Evolutionary conservation across 2,113 vertebrate genomes (phyloP).

Genomic region (Neolamprologus kungweensis): DNA sequence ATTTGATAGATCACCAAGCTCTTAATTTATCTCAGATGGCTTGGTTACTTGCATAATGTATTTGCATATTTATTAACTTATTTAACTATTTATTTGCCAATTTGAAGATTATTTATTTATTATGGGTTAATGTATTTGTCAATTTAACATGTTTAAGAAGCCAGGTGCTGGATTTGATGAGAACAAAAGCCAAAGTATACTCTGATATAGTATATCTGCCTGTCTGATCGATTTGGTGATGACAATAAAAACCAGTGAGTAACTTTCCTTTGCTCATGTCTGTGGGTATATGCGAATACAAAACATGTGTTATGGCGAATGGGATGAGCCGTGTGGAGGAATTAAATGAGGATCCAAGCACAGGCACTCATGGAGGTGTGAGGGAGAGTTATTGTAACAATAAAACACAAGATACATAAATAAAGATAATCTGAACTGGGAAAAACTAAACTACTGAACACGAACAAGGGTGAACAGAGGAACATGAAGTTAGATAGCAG

Average conservation of each 20-base stretch:
- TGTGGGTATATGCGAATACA: background rate
- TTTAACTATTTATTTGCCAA: slow-evolving; percentile 43
- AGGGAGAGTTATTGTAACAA: background rate
- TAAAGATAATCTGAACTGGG: background rate
- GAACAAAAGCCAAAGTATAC: slow-evolving; percentile 40
- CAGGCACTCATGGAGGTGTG: background rate
- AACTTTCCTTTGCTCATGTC: background rate
- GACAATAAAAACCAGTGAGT: slow-evolving; percentile 32
- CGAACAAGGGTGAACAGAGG: accelerated
- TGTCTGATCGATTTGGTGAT: slow-evolving; percentile 33
- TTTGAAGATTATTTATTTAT: slow-evolving; percentile 51
- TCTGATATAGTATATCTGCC: slow-evolving; percentile 17
- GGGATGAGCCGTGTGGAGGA: background rate
- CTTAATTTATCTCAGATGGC: slow-evolving; percentile 34
- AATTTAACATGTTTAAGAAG: slow-evolving; percentile 7
- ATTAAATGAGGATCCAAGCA: background rate
- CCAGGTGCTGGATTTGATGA: slow-evolving; percentile 34
- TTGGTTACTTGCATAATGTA: background rate
- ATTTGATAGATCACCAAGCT: slow-evolving; percentile 22
- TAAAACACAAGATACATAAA: background rate
- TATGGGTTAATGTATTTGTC: slow-evolving; percentile 28
- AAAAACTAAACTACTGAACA: background rate
- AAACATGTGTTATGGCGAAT: background rate
- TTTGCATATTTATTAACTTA: slow-evolving; percentile 47
- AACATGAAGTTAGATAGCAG: accelerated